Conservation (phyloP, 2,888 invertebrate species). For the Heliothis peltigera region DNA sequence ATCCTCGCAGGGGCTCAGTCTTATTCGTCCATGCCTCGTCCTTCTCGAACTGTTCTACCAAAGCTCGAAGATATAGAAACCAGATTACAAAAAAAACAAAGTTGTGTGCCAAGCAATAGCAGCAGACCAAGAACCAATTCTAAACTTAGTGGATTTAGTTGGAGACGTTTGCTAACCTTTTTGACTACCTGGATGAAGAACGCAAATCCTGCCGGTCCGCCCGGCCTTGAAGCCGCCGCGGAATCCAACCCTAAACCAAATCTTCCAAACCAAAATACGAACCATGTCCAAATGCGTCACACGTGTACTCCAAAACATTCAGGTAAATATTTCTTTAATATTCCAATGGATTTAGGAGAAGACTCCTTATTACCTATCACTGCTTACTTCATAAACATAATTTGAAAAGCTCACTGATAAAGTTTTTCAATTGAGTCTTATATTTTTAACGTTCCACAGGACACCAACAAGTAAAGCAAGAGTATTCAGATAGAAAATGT, state of each 20-base stretch:
- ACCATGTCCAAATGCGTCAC: neutral
- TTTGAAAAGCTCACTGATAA: no score
- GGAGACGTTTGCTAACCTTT: neutral
- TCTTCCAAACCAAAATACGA: neutral
- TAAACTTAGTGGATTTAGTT: neutral
- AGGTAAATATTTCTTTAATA: neutral
- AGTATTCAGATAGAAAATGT: conserved; percentile 13
- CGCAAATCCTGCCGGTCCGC: neutral
- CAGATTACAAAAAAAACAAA: neutral
- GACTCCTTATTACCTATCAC: no score
- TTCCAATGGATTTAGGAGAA: neutral
- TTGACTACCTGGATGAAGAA: neutral
- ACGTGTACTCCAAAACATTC: neutral
- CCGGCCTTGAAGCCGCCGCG: neutral
- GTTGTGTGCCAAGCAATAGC: neutral
- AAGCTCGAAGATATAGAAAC: neutral
- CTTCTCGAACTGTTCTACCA: no score
- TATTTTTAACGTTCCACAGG: conserved; percentile 40
- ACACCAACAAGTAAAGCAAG: conserved; percentile 19
- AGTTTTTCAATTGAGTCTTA: no score
- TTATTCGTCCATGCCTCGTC: neutral
- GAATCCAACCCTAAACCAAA: neutral
- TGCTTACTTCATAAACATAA: no score
- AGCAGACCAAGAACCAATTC: neutral
- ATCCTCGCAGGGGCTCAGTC: conserved; percentile 5